Base-by-base conservation (phyloP, 1,140 invertebrate genomes). In the Brachionus rubens region DNA sequence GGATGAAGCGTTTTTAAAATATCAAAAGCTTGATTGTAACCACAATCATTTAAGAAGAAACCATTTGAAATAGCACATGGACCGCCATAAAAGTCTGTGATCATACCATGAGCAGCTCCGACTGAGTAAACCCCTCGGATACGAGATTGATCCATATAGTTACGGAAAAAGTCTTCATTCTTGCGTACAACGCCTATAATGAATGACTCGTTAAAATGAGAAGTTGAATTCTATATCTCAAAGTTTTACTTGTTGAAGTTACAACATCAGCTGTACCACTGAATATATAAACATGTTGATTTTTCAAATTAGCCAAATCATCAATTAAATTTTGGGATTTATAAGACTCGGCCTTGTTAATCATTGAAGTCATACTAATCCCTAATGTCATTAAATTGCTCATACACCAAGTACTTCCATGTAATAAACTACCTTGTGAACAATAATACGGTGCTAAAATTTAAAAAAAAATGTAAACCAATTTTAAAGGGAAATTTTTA, bases 1-100 rank as follows among this genome's bases (percentile, higher is more conserved):
- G 12, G 82, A 77, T 85, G 84, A 16, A 86, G 79, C 56, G 80
- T 79, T 76, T 84, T 84, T 0, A 86, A 78, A 26, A 84, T 78
- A 40, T 85, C 79, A 78, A 78, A 85, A 19, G 84, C 84, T 6
- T 82, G 82, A 40, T 81, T 78, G 77, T 85, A 85, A 36, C 79
- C 77, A 77, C 85, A 85, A 59, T 84, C 82, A 77, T 82, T 83
- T 21, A 86, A 75, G 62, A 80, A 85, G 19, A 30, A 43, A 21
- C 59, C 77, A 24, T 78, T 77, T 4, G 72, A 36, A 16, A 72
- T 67, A 14, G 77, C 76, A 76, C 85, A 86, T n/a, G 77, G 26
- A 14, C 80, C 80, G 2, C 85, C 85, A 77, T 82, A 84, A 78
- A 81, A 81, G 16, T 81, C 76, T 0, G 85, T 85, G 10, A 82